Evolutionary conservation across 2,888 invertebrate species (phyloP).

Genomic region (Tipula unca): DNA sequence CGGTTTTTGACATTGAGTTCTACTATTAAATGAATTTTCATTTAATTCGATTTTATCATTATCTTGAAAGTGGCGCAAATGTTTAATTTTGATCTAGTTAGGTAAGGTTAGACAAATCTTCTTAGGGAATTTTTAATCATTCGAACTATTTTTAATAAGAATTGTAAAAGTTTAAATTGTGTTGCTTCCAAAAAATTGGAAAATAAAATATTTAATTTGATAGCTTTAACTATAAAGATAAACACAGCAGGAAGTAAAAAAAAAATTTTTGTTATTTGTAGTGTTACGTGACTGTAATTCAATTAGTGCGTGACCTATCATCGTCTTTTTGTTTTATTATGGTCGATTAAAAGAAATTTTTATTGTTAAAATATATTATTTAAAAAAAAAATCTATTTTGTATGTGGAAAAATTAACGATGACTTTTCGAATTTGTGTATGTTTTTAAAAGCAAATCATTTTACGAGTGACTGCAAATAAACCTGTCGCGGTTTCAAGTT

Average conservation of each 20-base stretch:
- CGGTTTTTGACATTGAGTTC: too few relatives aligned
- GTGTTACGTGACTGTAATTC: not conserved
- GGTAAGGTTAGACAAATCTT: too few relatives aligned
- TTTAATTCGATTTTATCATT: too few relatives aligned
- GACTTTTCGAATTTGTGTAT: not conserved
- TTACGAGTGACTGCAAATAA: conserved; percentile 3
- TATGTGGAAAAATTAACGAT: not conserved
- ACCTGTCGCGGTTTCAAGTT: not conserved
- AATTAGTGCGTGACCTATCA: not conserved
- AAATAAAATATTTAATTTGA: not conserved
- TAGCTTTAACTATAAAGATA: not conserved
- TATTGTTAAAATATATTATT: not conserved
- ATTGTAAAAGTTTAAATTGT: not conserved
- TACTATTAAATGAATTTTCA: too few relatives aligned
- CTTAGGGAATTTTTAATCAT: too few relatives aligned
- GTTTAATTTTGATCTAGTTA: too few relatives aligned
- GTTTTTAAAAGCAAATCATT: not conserved
- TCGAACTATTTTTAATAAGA: too few relatives aligned
- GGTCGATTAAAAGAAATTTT: not conserved
- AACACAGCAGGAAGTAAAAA: not conserved
- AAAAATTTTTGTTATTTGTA: not conserved
- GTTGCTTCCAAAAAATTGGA: not conserved
- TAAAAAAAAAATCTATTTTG: not conserved
- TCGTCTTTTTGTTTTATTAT: not conserved
- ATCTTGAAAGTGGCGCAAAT: too few relatives aligned